Percentiles rank a stretch among this genome's conserved stretches.
phyloP scores from a whole-genome alignment of 2,888 invertebrate species.

The Neria commutata region DNA sequence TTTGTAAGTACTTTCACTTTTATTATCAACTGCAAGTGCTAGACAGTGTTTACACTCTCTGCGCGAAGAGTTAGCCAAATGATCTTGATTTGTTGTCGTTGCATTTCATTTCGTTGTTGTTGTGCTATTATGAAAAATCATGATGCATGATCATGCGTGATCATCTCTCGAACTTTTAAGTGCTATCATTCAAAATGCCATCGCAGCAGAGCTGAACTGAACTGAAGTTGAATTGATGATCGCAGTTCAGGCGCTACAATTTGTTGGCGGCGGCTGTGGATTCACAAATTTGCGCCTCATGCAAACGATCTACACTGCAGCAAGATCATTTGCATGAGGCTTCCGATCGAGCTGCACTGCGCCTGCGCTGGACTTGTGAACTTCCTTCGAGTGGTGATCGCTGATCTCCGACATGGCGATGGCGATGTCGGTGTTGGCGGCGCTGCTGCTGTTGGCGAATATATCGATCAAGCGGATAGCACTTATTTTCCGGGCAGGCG shows the following conservation, averaged over 20 bases:
- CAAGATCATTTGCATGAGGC: too few species aligned
- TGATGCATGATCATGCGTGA: background rate
- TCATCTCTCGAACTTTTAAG: background rate
- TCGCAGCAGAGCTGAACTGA: background rate
- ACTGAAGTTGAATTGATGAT: background rate
- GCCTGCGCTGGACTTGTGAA: too few species aligned
- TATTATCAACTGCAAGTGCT: background rate
- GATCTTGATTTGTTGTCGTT: background rate
- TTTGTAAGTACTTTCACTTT: constrained; percentile 5
- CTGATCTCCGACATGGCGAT: too few species aligned
- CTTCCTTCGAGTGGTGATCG: too few species aligned
- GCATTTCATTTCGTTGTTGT: background rate
- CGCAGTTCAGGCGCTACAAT: background rate
- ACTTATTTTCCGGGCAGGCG: too few species aligned
- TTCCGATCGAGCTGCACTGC: too few species aligned
- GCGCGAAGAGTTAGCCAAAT: background rate
- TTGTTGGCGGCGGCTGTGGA: too few species aligned
- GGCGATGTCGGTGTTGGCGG: too few species aligned
- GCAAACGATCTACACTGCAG: constrained; percentile 1
- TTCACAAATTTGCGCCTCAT: constrained; percentile 1
- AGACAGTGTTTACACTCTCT: background rate
- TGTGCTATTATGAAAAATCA: background rate
- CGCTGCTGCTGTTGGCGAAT: too few species aligned
- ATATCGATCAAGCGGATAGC: too few species aligned
- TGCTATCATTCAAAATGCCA: background rate